A percentile compares a stretch with the other conserved stretches of the same genome.
phyloP scores from a whole-genome alignment of 2,113 vertebrate species.

The Callorhinus ursinus region DNA sequence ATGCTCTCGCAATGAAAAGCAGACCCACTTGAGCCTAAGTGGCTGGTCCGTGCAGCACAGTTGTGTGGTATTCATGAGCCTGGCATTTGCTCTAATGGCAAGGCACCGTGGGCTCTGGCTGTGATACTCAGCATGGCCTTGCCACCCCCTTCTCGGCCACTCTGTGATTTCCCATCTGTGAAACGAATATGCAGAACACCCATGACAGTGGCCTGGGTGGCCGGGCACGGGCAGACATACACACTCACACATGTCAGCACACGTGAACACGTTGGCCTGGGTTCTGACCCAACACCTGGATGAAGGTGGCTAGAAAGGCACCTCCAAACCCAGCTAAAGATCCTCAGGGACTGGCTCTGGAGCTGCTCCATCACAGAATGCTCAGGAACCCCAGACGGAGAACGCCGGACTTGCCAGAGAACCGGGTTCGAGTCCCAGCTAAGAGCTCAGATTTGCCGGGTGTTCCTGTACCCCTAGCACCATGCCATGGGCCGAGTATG shows the following conservation, averaged over 20 bases:
- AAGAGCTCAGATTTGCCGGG: rapidly evolving
- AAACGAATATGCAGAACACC: background rate
- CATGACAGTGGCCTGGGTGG: background rate
- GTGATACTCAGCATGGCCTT: background rate
- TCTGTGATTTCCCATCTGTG: slow-evolving; percentile 45
- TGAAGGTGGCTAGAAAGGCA: background rate
- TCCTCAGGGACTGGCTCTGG: background rate
- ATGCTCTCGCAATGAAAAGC: slow-evolving; percentile 23
- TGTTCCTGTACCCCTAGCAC: too few relatives aligned
- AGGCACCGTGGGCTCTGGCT: background rate
- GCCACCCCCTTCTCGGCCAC: background rate
- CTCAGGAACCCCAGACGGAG: background rate
- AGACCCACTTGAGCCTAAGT: slow-evolving; percentile 29
- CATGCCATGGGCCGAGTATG: rapidly evolving
- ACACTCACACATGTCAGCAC: background rate
- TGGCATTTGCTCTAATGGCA: slow-evolving; percentile 35
- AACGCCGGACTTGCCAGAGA: background rate
- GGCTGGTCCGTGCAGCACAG: background rate
- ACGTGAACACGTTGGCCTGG: rapidly evolving
- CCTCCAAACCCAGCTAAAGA: background rate
- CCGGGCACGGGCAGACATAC: background rate
- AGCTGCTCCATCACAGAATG: background rate
- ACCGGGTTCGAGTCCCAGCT: background rate
- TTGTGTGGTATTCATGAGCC: slow-evolving; percentile 32
- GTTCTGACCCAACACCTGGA: background rate